Percentiles rank a stretch among this genome's conserved stretches.
These are phyloP conservation scores for Irena cyanogastra DNA, from an alignment of 2,113 vertebrate species.

Conservation along the genomic window DNA sequence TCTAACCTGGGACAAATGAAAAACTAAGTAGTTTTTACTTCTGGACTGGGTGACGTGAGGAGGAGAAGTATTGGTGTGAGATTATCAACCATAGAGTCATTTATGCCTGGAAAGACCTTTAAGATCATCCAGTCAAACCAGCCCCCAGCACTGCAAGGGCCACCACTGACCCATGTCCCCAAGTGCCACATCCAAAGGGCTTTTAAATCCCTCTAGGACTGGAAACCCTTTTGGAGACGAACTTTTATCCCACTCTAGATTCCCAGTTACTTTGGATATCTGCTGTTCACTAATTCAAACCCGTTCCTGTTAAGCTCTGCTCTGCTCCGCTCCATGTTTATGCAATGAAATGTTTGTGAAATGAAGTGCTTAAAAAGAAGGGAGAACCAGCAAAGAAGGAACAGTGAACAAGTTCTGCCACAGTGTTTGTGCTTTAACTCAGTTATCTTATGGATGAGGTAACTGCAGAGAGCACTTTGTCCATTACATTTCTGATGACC, in stretches of 20 bases:
- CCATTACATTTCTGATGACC: not conserved
- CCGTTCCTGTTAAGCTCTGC: fast-evolving
- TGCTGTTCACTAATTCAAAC: not conserved
- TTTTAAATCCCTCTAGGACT: not conserved
- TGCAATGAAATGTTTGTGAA: not conserved
- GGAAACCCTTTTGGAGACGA: not conserved
- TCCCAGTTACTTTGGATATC: not conserved
- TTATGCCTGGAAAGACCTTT: not conserved
- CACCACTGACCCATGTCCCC: not conserved
- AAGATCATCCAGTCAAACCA: not conserved
- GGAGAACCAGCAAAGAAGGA: not conserved
- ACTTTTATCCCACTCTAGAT: no score
- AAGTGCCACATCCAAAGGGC: not conserved
- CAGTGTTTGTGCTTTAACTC: not conserved
- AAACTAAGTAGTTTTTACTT: not conserved
- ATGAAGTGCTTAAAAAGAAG: not conserved
- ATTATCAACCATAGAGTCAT: not conserved
- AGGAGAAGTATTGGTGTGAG: not conserved
- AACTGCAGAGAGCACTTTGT: not conserved
- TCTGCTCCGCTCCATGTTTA: not conserved
- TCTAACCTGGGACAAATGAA: not conserved
- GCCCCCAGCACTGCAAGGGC: not conserved
- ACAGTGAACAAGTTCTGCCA: not conserved
- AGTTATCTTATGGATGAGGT: not conserved
- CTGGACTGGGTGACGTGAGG: not conserved